Conservation (phyloP, 2,888 invertebrate genomes). For the Didymodactylos carnosus region DNA sequence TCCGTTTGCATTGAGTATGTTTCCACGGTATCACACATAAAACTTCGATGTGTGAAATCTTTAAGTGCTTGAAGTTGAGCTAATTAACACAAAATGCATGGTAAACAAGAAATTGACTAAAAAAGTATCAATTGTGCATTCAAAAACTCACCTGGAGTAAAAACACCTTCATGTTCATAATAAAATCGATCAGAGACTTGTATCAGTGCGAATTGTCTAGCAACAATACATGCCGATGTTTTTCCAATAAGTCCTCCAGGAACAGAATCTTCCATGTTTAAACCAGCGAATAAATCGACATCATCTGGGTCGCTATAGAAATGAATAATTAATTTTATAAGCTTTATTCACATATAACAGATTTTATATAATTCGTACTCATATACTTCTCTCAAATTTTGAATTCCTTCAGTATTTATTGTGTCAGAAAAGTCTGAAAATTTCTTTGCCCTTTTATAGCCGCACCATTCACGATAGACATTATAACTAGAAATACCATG, state of each 20-base stretch:
- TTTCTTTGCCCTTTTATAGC: background rate
- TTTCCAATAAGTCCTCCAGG: background rate
- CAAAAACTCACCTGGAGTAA: slow-evolving; percentile 20
- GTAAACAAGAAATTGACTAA: background rate
- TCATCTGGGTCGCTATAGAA: no score
- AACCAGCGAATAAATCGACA: background rate
- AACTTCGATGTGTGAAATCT: background rate
- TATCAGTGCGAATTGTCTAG: background rate
- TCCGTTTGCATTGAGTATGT: background rate
- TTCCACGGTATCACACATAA: background rate
- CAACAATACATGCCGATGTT: background rate
- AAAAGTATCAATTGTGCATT: background rate
- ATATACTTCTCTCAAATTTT: background rate
- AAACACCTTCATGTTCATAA: background rate
- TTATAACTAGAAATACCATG: background rate
- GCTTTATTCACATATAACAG: no score
- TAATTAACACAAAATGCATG: no score
- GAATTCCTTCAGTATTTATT: background rate
- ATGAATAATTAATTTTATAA: no score
- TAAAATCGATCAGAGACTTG: background rate
- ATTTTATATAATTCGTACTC: no score
- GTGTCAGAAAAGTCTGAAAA: background rate
- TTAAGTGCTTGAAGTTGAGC: background rate
- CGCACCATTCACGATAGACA: background rate
- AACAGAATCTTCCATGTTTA: background rate